Conservation (phyloP, 1,140 invertebrate species). For the Eumaeus atala region DNA sequence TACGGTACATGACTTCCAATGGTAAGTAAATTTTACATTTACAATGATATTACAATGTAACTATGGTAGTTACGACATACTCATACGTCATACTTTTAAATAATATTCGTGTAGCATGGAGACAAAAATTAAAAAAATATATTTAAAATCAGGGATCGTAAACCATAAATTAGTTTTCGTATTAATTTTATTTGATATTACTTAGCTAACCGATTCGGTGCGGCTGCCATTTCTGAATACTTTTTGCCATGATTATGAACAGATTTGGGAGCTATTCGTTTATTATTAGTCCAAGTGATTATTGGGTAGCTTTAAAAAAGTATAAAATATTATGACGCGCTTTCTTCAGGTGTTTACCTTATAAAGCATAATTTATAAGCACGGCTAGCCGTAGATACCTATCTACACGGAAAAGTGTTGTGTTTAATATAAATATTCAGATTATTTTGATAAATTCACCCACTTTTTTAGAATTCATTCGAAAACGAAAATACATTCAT, state of each 20-base stretch:
- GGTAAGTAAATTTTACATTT: slow-evolving; percentile 7
- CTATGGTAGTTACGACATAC: slow-evolving; percentile 9
- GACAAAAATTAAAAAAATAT: background rate
- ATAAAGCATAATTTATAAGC: background rate
- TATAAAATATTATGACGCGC: background rate
- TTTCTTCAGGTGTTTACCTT: slow-evolving; percentile 4
- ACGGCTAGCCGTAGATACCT: background rate
- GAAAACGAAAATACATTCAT: too few relatives aligned
- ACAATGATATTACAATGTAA: slow-evolving; percentile 3
- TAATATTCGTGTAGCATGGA: slow-evolving; percentile 2
- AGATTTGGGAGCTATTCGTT: slow-evolving; percentile 4
- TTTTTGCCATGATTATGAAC: slow-evolving; percentile 4
- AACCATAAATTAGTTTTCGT: slow-evolving; percentile 9
- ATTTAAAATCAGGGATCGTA: background rate
- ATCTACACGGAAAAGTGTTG: too few relatives aligned
- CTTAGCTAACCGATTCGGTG: background rate
- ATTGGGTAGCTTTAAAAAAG: background rate
- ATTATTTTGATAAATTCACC: too few relatives aligned
- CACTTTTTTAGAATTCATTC: too few relatives aligned
- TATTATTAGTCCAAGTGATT: background rate
- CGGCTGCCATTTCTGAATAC: slow-evolving; percentile 4
- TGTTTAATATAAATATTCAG: too few relatives aligned
- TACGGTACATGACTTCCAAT: slow-evolving; percentile 12
- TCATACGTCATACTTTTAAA: slow-evolving; percentile 5
- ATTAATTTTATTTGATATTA: slow-evolving; percentile 11